Percentiles rank a stretch among this genome's conserved stretches.
phyloP scores from a whole-genome alignment of 2,888 invertebrate genomes.

The Apomyelois bistriatella region DNA sequence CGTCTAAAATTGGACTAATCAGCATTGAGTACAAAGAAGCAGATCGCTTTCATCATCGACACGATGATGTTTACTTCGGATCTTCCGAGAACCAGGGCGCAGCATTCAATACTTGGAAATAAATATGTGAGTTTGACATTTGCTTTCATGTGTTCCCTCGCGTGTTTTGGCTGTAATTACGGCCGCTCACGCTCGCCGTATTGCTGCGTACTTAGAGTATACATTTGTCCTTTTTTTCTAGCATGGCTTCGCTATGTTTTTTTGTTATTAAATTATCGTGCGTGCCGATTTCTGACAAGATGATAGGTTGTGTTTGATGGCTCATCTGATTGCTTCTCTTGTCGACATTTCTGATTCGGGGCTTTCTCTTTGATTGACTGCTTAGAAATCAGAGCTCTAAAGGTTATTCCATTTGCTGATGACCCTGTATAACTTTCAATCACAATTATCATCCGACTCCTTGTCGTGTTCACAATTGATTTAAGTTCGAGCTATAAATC shows the following conservation, averaged over 20 bases:
- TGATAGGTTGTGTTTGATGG: constrained; percentile 77
- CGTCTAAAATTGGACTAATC: constrained; percentile 75
- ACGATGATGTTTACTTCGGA: constrained; percentile 73
- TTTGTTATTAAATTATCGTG: constrained; percentile 79
- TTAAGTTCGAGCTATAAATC: constrained; percentile 4
- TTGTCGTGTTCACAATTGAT: constrained; percentile 13
- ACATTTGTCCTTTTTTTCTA: constrained; percentile 49
- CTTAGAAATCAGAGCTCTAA: constrained; percentile 52
- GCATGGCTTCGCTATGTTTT: constrained; percentile 55
- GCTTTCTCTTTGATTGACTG: constrained; percentile 78
- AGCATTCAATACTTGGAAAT: constrained; percentile 79
- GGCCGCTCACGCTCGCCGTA: constrained; percentile 45
- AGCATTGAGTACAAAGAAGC: constrained; percentile 74
- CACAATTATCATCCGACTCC: constrained; percentile 10
- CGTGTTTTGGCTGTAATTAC: constrained; percentile 75
- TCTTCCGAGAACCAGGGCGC: constrained; percentile 71
- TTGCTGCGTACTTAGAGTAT: constrained; percentile 48
- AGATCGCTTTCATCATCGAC: constrained; percentile 80
- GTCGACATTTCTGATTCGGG: constrained; percentile 67
- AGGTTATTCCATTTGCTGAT: constrained; percentile 41
- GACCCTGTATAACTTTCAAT: constrained; percentile 22
- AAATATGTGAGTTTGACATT: constrained; percentile 80
- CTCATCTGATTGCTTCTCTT: constrained; percentile 77
- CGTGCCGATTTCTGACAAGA: constrained; percentile 78
- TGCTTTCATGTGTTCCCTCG: constrained; percentile 76